These are phyloP conservation scores for Tipula confusa DNA, from an alignment of 2,888 invertebrate genomes.

Conservation along the genomic window DNA sequence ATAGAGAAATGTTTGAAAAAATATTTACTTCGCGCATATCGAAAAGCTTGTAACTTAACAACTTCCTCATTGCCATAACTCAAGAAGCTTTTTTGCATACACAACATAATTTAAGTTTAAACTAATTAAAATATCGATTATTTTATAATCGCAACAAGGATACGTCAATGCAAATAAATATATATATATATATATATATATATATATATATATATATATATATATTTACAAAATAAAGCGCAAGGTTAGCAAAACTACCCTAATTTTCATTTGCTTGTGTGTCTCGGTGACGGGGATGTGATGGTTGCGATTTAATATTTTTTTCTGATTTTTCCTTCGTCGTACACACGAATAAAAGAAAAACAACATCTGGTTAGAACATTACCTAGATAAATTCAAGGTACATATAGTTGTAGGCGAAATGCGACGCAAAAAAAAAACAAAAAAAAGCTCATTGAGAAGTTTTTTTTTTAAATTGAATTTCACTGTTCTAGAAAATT, in stretches of 20 bases:
- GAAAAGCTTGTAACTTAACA: not conserved
- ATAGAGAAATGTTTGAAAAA: too few relatives aligned
- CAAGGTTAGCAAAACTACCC: not conserved
- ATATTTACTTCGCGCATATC: too few relatives aligned
- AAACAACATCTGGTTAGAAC: not conserved
- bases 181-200: not conserved
- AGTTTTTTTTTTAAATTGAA: not conserved
- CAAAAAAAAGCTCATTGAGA: not conserved
- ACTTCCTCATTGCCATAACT: not conserved
- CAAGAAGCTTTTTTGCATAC: not conserved
- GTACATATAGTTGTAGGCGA: not conserved
- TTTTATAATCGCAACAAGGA: not conserved
- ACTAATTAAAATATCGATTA: not conserved
- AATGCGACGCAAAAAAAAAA: not conserved
- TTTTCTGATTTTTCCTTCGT: not conserved
- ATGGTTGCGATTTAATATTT: not conserved
- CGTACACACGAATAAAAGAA: not conserved
- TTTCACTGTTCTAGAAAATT: not conserved
- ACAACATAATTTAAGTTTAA: not conserved
- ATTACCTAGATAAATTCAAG: slow-evolving; percentile 20
- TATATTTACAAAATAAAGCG: not conserved
- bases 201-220: too few relatives aligned
- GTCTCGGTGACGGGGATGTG: not conserved
- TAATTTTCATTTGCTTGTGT: not conserved
- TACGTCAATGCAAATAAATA: not conserved